Base-by-base conservation (phyloP, 2,113 vertebrate genomes). In the Parotia lawesii region DNA sequence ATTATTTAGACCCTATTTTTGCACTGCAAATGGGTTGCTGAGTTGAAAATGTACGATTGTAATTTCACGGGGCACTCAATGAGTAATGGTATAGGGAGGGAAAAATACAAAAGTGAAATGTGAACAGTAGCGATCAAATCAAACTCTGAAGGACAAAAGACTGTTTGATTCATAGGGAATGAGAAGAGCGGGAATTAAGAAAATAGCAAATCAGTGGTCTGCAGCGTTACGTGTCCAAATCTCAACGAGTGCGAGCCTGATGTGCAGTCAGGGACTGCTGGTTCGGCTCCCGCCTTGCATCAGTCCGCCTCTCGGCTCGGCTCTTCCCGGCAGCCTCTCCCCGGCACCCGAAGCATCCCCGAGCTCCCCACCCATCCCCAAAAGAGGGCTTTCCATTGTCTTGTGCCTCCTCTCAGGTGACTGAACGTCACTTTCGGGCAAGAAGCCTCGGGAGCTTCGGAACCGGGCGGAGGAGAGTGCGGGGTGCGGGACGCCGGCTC, bases 1-100 rank as follows among this genome's bases (percentile, higher is more conserved):
- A 99, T 99, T 99, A 99, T 99, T 99, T 99, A 99, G 98, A 99
- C 99, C 97, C 97, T 98, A 98, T 98, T 98, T 99, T 99, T 97
- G 97, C 97, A 93, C 97, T 95, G 98, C 98, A 98, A 98, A 98
- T 98, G 98, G 98, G 98, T 98, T 98, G 98, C 98, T 98, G 99
- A 99, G 99, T 98, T 98, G 98, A 99, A 99, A 99, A 99, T 98
- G 98, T 98, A 98, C 98, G 97, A 98, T 99, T 99, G 98, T 98
- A 99, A 99, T 99, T 99, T 98, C 99, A 98, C 98, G 96, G 98
- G 98, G 98, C 98, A 98, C 99, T 99, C 98, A 97, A 98, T 99
- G 98, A 98, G 96, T 99, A 99, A 99, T 99, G 98, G 98, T 98
- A 98, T 97, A 98, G 97, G 96, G 97, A 97, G 96, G 95, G 97